Conservation (phyloP, 1,140 invertebrate species). For the Anoplolepis gracilipes region DNA sequence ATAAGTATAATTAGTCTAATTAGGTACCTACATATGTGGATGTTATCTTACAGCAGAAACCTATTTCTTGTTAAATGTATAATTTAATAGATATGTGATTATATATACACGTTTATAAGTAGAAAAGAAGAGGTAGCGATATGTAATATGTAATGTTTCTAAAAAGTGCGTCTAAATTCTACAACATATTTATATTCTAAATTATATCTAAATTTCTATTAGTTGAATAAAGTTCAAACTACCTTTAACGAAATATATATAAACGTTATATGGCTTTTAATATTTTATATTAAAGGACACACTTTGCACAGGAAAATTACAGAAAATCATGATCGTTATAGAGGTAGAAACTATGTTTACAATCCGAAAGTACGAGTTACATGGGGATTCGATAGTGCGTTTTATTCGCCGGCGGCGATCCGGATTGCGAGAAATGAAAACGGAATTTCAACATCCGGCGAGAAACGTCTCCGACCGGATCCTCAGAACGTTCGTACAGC, state of each 20-base stretch:
- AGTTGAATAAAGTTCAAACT: not conserved
- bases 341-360: too few species aligned
- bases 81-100: too few species aligned
- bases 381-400: not conserved
- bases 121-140: not conserved
- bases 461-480: slow-evolving; percentile 35
- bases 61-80: not conserved
- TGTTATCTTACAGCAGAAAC: not conserved
- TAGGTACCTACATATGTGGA: not conserved
- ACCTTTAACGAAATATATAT: not conserved
- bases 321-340: too few species aligned
- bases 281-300: not conserved
- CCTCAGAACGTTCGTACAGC: slow-evolving; percentile 19
- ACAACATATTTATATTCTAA: too few species aligned
- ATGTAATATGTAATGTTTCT: not conserved
- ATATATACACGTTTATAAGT: not conserved
- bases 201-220: too few species aligned
- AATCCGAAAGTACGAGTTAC: not conserved
- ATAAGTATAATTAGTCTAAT: slow-evolving; percentile 15
- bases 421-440: slow-evolving; percentile 36
- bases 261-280: not conserved
- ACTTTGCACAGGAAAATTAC: not conserved
- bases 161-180: too few species aligned
- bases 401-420: slow-evolving; percentile 37
- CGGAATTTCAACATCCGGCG: slow-evolving; percentile 47